Base-by-base conservation (phyloP, 2,113 vertebrate species). In the Chaetorhynchus papuensis region DNA sequence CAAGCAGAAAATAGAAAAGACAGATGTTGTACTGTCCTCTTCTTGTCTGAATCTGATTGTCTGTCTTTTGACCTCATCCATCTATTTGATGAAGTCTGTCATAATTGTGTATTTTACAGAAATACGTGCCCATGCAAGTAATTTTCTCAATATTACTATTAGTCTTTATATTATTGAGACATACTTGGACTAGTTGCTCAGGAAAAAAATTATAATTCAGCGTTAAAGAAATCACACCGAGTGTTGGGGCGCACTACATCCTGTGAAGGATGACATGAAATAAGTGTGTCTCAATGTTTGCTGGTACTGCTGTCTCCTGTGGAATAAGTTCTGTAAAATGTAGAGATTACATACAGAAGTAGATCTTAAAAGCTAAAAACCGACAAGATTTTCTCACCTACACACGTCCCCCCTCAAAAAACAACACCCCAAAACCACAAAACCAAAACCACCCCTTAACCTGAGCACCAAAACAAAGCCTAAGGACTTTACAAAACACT, bases 21-120 rank as follows among this genome's bases (percentile, higher is more conserved):
- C 88, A 89, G 81, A 92, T 96, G 80, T 78, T 89, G 44, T 57
- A 30, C 72, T 91, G 78, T 94, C 61, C 85, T 94, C 39, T 83
- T 93, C 75, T 86, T 65, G 7, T 81, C 68, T 75, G 78, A 90
- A 72, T 91, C 57, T 95, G 87, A 83, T 96, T 95, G 83, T 89
- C 53, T 89, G 44, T 1, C 65, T 61, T 94, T 89, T 96, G 60
- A 91, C 81, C 59, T 94, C 35, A 47, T 83, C 63, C 31, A 13
- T 93, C 54, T 81, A 35, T 72, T 89, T 86, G 37, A 89, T 83
- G 11, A 87, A 56, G 11, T 71, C 59, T 80, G 42, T 65, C 37
- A 22, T 52, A 83, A 66, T 22, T 77, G n/a, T 81, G 39, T 52
- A 15, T 87, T 90, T 68, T 92, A 63, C 42, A 77, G 70, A 74